A percentile compares a stretch with the other conserved stretches of the same genome.
These are phyloP conservation scores for Trichogramma dendrolimi DNA, from an alignment of 2,888 invertebrate genomes.

Conservation along the genomic window DNA sequence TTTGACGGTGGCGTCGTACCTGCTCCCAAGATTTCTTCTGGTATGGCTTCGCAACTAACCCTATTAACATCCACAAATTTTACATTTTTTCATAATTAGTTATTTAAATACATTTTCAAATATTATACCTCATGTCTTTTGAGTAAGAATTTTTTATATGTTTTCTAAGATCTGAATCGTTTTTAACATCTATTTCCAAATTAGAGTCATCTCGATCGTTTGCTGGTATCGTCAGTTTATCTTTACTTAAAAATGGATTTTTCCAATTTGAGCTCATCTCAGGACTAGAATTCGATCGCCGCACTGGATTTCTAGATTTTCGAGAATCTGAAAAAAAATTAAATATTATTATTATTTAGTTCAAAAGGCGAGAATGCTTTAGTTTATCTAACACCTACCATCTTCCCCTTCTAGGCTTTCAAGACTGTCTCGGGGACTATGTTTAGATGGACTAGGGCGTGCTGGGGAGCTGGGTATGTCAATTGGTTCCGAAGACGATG, in stretches of 20 bases:
- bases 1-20: conserved; percentile 68
- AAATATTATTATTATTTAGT: background rate
- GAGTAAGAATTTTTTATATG: conserved; percentile 62
- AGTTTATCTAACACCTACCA: conserved; percentile 31
- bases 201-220: conserved; percentile 37
- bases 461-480: conserved; percentile 53
- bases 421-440: conserved; percentile 57
- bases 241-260: conserved; percentile 61
- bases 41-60: conserved; percentile 85
- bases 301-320: conserved; percentile 75
- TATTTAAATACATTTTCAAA: background rate
- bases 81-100: no score
- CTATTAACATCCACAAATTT: conserved; percentile 42
- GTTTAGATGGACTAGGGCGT: conserved; percentile 54
- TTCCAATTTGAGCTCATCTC: conserved; percentile 90
- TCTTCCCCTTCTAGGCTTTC: conserved; percentile 56
- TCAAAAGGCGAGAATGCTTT: background rate
- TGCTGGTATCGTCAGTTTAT: conserved; percentile 45
- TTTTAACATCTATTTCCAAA: conserved; percentile 42
- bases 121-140: conserved; percentile 63
- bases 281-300: conserved; percentile 85
- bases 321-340: conserved; percentile 40
- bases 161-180: conserved; percentile 58
- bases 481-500: conserved; percentile 50
- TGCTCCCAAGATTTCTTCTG: conserved; percentile 76